Base-by-base conservation (phyloP, 2,113 vertebrate species). In the Pantherophis guttatus region DNA sequence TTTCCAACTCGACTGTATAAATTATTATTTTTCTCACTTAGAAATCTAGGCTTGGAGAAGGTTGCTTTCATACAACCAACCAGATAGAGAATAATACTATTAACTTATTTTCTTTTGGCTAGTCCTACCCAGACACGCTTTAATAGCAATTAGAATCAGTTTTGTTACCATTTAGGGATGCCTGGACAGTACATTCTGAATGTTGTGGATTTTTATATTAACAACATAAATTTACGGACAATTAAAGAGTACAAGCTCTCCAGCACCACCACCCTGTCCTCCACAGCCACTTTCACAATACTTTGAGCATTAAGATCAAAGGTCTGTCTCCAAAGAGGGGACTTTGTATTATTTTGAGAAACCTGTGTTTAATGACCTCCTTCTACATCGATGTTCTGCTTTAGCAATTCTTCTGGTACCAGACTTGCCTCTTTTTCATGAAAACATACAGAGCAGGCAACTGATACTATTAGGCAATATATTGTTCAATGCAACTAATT, bases 401-500 rank as follows among this genome's bases (percentile, higher is more conserved):
- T 93, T 96, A 59, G 94, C 96, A 95, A 90, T 94, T 96, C 91
- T 95, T 96, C 92, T 39, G 53, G 29, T 95, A 94, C 94, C 5
- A 1, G 92, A 94, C 94, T 93, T 90, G 57, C 94, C 96, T 95
- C 93, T 95, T 96, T 96, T 93, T 95, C 93, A 95, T 91, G 53
- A 58, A 93, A 70, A 57, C 92, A 95, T 93, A 96, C 95, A 97
- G 95, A 97, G 95, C 87, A 89, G 90, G 93, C 94, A 90, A 93
- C 96, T 21, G 17, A 95, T 95, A 94, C 90, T 91, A 94, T 81
- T n/a, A 91, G 94, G 94, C 96, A 96, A 97, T 94, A 91, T 94
- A 19, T 96, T 96, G 94, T 94, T 97, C 91, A 95, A 95, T n/a
- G 39, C 96, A 96, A 93, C 96, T 97, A 96, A 97, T 94, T 96